Evolutionary conservation across 2,113 vertebrate species (phyloP), one percentile per base, ranked within the genome.

Genomic region (Motacilla tschutschensis): DNA sequence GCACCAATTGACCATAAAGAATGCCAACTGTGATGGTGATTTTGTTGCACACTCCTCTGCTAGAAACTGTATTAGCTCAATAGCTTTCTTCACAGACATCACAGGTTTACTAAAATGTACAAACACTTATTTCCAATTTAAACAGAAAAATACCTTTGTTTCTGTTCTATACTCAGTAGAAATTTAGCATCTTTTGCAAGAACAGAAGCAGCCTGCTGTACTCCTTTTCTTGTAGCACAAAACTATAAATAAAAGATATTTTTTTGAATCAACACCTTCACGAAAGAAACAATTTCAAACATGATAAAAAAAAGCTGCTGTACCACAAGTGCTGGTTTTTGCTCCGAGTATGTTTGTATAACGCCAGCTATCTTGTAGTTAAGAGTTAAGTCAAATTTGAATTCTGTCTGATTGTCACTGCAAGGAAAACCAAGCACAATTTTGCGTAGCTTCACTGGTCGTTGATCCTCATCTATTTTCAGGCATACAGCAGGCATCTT

Each of bases 181-280:
- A 99, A 99, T 79, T 97, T 98, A 73, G 98, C 97, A 90, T 99
- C 98, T 95, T 99, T 99, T 80, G 98, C 97, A 90, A 99, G 95
- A 94, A 99, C 96, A 87, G 97, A 95, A 89, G 98, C 98, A 9
- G 98, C 98, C 87, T 99, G 98, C 87, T 99, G 99, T 63, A 97
- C 98, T 95, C 99, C 98, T 98, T 99, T 99, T 89, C 98, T 98
- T 80, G 99, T 99, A 57, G 98, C 98, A 97, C 99, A 99, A 95
- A 99, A 99, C 99, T 99, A 85, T 83, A 90, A 97, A 95, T 48
- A 74, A 96, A 88, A 72, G 83, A 90, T 3, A 20, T 5, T 48
- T 79, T 75, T 93, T 90, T 89, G 1, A 79, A 91, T 55, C 63
- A 92, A 93, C 7, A 38, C 82, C 70, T 71, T 41, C 53, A 80